A percentile compares a stretch with the other conserved stretches of the same genome.
Evolutionary conservation across 2,113 vertebrate species (phyloP).

Genomic region (Polypterus bichir): DNA sequence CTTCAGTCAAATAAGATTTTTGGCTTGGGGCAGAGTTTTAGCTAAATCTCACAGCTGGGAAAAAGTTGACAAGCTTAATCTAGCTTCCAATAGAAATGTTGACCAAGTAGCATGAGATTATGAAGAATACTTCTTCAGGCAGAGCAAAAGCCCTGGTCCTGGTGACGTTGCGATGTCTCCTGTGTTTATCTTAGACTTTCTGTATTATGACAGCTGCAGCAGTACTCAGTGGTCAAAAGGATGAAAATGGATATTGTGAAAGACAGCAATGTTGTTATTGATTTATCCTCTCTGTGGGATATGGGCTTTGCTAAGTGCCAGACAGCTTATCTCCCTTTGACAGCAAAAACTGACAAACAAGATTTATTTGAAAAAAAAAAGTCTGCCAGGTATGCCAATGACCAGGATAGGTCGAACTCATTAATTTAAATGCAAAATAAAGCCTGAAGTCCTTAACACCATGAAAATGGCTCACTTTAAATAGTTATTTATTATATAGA

Average conservation of each 20-base stretch:
- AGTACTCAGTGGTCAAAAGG: slow-evolving; percentile 4
- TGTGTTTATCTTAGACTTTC: slow-evolving; percentile 1
- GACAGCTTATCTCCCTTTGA: slow-evolving; percentile 9
- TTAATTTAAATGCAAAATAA: too few species aligned
- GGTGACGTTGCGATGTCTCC: background rate
- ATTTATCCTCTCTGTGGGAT: slow-evolving; percentile 10
- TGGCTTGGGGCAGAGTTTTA: too few species aligned
- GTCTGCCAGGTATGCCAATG: too few species aligned
- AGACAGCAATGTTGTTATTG: slow-evolving; percentile 7
- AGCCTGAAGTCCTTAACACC: too few species aligned
- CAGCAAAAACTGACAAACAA: slow-evolving; percentile 5
- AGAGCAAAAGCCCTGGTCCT: background rate
- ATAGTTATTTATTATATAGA: too few species aligned
- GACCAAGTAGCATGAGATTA: background rate
- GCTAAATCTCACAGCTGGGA: too few species aligned
- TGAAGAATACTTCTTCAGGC: background rate
- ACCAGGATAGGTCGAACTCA: too few species aligned
- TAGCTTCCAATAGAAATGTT: too few species aligned
- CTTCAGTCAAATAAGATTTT: too few species aligned
- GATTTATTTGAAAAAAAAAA: slow-evolving; percentile 1
- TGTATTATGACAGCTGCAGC: background rate
- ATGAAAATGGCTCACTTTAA: too few species aligned
- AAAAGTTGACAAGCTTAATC: too few species aligned
- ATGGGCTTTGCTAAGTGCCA: slow-evolving; percentile 8
- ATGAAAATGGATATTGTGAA: slow-evolving; percentile 12